These are phyloP conservation scores for Agrotis segetum DNA, from an alignment of 2,888 invertebrate species.

Conservation along the genomic window DNA sequence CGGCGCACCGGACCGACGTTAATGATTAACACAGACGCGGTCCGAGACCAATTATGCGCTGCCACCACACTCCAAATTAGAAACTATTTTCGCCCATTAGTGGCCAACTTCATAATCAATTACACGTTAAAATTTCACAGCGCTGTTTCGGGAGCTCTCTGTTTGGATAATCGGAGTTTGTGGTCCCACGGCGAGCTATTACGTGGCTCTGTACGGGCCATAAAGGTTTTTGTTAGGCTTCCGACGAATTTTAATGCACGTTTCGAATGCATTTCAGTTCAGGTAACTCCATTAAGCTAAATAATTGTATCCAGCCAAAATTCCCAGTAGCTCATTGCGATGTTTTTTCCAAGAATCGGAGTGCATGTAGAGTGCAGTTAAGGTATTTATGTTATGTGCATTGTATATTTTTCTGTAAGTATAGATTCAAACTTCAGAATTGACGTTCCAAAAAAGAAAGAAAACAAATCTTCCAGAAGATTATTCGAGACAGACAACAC, in stretches of 20 bases:
- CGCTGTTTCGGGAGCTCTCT: conserved; percentile 86
- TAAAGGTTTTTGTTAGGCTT: conserved; percentile 87
- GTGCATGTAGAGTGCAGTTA: neutral
- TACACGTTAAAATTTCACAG: conserved; percentile 89
- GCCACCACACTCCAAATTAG: conserved; percentile 88
- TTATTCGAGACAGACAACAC: conserved; percentile 79
- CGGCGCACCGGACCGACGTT: conserved; percentile 75
- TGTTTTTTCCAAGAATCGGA: conserved; percentile 2
- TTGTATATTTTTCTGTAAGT: neutral
- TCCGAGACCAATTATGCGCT: conserved; percentile 87
- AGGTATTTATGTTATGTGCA: neutral
- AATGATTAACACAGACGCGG: conserved; percentile 87
- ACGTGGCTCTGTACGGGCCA: conserved; percentile 80
- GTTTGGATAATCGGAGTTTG: conserved; percentile 90
- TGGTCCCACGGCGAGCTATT: conserved; percentile 89
- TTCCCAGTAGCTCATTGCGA: conserved; percentile 47
- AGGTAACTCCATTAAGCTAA: conserved; percentile 73
- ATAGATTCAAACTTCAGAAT: conserved; percentile 14
- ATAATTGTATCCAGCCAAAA: conserved; percentile 71
- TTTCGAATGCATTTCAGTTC: conserved; percentile 81
- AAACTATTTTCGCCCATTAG: conserved; percentile 90
- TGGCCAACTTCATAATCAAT: conserved; percentile 90
- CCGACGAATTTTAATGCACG: conserved; percentile 85
- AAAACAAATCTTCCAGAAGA: conserved; percentile 78
- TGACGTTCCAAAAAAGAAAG: conserved; percentile 48